phyloP scores from a whole-genome alignment of 2,888 invertebrate genomes.

The Sminthurinus aureus region DNA sequence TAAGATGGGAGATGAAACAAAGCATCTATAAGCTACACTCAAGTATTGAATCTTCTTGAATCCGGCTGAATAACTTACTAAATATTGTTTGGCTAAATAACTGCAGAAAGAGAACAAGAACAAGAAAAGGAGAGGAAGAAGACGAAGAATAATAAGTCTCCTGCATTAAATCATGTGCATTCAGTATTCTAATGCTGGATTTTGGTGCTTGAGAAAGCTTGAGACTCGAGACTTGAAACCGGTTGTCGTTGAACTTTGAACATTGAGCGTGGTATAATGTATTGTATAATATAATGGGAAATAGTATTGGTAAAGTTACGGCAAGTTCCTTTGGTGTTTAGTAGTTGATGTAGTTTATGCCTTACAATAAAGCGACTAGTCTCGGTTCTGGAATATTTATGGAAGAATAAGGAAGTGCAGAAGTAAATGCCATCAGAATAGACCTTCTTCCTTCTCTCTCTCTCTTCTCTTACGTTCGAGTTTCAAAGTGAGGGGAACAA shows the following conservation, averaged over 20 bases:
- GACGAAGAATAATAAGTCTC: too few species aligned
- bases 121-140: too few species aligned
- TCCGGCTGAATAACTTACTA: too few species aligned
- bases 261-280: not conserved
- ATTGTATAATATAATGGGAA: too few species aligned
- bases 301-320: constrained; percentile 58
- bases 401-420: constrained; percentile 52
- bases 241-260: not conserved
- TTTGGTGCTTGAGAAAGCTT: constrained; percentile 49
- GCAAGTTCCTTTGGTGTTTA: constrained; percentile 27
- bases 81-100: too few species aligned
- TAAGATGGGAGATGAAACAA: too few species aligned
- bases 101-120: too few species aligned
- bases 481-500: not conserved
- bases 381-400: constrained; percentile 53
- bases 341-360: constrained; percentile 49
- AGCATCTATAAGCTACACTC: too few species aligned
- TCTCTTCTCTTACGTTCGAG: not conserved
- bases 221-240: not conserved
- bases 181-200: constrained; percentile 49
- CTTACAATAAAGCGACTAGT: constrained; percentile 44
- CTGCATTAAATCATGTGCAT: constrained; percentile 52
- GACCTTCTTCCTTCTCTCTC: not conserved
- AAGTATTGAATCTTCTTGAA: too few species aligned
- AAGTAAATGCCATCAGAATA: constrained; percentile 20